phyloP scores from a whole-genome alignment of 64 coral and sea anemone species.

The Astreopora myriophthalma region DNA sequence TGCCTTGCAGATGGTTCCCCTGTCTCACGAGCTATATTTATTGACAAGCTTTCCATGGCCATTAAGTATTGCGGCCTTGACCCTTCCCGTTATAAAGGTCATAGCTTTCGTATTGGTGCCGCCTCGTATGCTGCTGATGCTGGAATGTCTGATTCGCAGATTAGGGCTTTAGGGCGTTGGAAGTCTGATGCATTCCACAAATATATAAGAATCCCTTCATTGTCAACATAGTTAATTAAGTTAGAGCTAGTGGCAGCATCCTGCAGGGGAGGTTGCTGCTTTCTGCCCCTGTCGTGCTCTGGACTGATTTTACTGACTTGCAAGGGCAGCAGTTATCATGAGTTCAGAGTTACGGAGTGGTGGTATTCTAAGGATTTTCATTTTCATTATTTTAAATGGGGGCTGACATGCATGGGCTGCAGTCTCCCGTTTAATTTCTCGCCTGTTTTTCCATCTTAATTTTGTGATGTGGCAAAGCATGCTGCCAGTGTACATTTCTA shows the following conservation, averaged over 20 bases:
- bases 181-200: constrained; percentile 37
- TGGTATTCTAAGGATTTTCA: background rate
- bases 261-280: background rate
- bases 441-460: too few species aligned
- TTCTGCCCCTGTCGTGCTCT: background rate
- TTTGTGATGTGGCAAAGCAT: too few species aligned
- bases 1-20: background rate
- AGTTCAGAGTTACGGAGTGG: background rate
- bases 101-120: constrained; percentile 38
- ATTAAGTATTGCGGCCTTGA: background rate
- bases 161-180: background rate
- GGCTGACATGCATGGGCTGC: background rate
- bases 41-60: background rate
- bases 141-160: constrained; percentile 40
- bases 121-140: constrained; percentile 4
- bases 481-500: too few species aligned
- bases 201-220: constrained; percentile 18
- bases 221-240: background rate
- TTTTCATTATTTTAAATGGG: background rate
- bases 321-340: background rate
- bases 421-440: too few species aligned
- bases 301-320: background rate
- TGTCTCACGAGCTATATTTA: constrained; percentile 16
- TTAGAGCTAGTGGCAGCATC: background rate
- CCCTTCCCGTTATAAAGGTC: too few species aligned